Conservation (phyloP, 2,797 vertebrate genomes). For the Melanotaenia parkinsoni region DNA sequence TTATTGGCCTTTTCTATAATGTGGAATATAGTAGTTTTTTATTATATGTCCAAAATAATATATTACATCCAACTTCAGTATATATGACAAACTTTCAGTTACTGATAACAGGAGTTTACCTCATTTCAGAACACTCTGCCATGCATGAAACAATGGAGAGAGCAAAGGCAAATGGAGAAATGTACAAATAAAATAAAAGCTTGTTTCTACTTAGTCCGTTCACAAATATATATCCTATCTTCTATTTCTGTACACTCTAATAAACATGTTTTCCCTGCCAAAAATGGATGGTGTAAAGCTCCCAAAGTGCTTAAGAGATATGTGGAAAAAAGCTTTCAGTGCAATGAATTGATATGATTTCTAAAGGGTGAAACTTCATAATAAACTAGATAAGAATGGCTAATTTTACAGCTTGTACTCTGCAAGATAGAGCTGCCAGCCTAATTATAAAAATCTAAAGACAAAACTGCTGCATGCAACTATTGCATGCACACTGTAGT, state of each 20-base stretch:
- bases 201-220: conserved; percentile 8
- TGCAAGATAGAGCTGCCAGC: conserved; percentile 26
- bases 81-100: conserved; percentile 49
- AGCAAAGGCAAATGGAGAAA: conserved; percentile 42
- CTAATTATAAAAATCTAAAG: conserved; percentile 12
- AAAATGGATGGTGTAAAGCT: conserved; percentile 37
- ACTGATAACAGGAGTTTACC: conserved; percentile 40
- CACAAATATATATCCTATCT: conserved; percentile 32
- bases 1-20: conserved; percentile 52
- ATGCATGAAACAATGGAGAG: conserved; percentile 49
- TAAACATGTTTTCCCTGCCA: conserved; percentile 33
- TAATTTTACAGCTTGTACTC: conserved; percentile 2
- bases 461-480: conserved; percentile 34
- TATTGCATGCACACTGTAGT: conserved; percentile 21
- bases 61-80: conserved; percentile 46
- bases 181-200: neutral
- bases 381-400: conserved; percentile 3
- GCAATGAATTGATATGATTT: conserved; percentile 50
- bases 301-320: conserved; percentile 49
- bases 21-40: conserved; percentile 42
- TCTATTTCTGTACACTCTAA: conserved; percentile 22
- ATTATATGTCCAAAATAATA: conserved; percentile 48
- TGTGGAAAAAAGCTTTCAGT: conserved; percentile 41
- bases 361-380: conserved; percentile 43
- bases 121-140: conserved; percentile 55